Evolutionary conservation across 2,113 vertebrate genomes (phyloP).

Genomic region (Percopsis transmontana): DNA sequence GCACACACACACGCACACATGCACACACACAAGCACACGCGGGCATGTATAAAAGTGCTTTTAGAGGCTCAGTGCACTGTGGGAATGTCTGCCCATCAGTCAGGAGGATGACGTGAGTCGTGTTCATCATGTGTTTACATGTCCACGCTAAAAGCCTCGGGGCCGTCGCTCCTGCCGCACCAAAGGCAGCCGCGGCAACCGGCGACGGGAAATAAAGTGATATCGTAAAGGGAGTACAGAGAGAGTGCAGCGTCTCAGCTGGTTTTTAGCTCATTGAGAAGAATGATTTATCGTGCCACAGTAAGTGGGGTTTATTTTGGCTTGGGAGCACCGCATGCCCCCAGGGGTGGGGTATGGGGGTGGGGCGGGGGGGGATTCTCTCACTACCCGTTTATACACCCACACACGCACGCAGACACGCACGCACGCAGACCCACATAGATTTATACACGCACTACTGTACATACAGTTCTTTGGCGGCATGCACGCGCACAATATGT

Average conservation of each 20-base stretch:
- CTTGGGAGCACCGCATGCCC: slow-evolving; percentile 69
- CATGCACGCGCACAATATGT: background rate
- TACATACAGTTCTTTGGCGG: background rate
- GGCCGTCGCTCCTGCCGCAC: slow-evolving; percentile 55
- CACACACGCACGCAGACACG: slow-evolving; percentile 31
- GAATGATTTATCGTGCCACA: slow-evolving; percentile 74
- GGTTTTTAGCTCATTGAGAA: slow-evolving; percentile 76
- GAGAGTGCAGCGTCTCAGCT: slow-evolving; percentile 59
- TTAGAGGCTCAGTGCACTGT: slow-evolving; percentile 44
- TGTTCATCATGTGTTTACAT: slow-evolving; percentile 49
- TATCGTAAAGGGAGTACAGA: slow-evolving; percentile 70
- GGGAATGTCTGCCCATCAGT: slow-evolving; percentile 17
- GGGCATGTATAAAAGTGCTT: slow-evolving; percentile 9
- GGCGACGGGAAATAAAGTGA: slow-evolving; percentile 67
- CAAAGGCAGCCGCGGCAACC: slow-evolving; percentile 53
- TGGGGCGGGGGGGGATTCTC: slow-evolving; percentile 69
- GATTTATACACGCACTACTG: background rate
- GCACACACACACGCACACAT: slow-evolving; percentile 6
- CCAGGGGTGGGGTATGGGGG: slow-evolving; percentile 62
- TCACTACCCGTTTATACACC: slow-evolving; percentile 35
- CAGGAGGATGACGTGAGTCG: slow-evolving; percentile 28
- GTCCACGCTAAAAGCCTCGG: slow-evolving; percentile 52
- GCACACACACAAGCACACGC: background rate
- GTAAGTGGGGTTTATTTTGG: slow-evolving; percentile 77
- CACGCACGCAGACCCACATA: background rate